Evolutionary conservation across 2,888 invertebrate genomes (phyloP).

Genomic region (Embidobia sp.): DNA sequence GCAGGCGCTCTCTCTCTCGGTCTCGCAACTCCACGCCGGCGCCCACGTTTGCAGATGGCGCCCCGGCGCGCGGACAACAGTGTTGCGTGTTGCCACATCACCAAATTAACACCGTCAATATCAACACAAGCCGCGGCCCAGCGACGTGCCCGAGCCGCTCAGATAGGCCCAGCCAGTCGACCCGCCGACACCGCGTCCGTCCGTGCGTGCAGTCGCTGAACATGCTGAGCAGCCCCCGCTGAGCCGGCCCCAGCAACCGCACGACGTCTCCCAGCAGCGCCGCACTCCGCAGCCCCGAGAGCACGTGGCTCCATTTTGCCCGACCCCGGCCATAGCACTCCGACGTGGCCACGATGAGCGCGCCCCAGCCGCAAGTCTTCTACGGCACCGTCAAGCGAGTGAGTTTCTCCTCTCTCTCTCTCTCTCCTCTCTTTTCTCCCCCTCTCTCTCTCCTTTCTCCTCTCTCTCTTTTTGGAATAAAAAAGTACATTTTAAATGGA

Average conservation of each 20-base stretch:
- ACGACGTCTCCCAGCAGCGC: slow-evolving; percentile 12
- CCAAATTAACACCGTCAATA: slow-evolving; percentile 66
- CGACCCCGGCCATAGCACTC: slow-evolving; percentile 28
- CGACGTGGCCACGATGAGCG: slow-evolving; percentile 63
- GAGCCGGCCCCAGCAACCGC: slow-evolving; percentile 23
- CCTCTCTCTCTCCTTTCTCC: too few species aligned
- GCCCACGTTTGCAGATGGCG: slow-evolving; percentile 67
- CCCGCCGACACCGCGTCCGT: slow-evolving; percentile 68
- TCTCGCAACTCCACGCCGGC: too few species aligned
- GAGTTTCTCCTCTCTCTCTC: too few species aligned
- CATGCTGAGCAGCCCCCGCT: slow-evolving; percentile 33
- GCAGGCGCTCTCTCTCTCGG: too few species aligned
- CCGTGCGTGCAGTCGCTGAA: slow-evolving; percentile 9
- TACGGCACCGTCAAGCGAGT: slow-evolving; percentile 85
- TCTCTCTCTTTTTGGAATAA: too few species aligned
- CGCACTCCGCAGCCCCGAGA: slow-evolving; percentile 1
- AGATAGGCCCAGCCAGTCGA: slow-evolving; percentile 66
- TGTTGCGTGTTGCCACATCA: slow-evolving; percentile 81
- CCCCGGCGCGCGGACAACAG: slow-evolving; percentile 63
- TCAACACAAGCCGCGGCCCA: slow-evolving; percentile 29
- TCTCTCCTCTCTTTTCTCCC: too few species aligned
- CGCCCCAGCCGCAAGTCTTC: slow-evolving; percentile 61
- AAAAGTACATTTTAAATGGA: too few species aligned
- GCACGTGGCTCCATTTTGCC: slow-evolving; percentile 52
- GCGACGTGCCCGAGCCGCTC: slow-evolving; percentile 72